A percentile compares a stretch with the other conserved stretches of the same genome.
phyloP scores from a whole-genome alignment of 2,888 invertebrate genomes.

The Branchinecta sandiegonensis region DNA sequence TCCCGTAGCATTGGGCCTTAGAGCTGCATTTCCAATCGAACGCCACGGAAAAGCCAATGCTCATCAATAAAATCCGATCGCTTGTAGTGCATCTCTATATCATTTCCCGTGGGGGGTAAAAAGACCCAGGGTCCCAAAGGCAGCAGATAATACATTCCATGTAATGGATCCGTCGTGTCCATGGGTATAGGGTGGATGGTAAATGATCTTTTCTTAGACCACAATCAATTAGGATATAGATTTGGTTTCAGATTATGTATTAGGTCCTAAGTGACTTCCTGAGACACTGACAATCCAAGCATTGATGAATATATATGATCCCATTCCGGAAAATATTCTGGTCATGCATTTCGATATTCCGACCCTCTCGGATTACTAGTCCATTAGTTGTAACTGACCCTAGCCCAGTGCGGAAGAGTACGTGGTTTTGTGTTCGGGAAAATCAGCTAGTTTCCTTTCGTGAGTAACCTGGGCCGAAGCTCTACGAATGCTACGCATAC shows the following conservation, averaged over 20 bases:
- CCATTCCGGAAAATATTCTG: background rate
- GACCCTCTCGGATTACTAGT: too few species aligned
- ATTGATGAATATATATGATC: conserved; percentile 2
- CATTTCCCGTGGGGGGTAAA: conserved; percentile 8
- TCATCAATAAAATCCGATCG: conserved; percentile 14
- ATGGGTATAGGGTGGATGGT: background rate
- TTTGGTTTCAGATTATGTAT: conserved; percentile 8
- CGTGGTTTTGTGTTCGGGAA: too few species aligned
- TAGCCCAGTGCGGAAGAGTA: too few species aligned
- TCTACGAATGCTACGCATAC: too few species aligned
- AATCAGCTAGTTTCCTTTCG: too few species aligned
- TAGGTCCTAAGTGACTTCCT: conserved; percentile 7
- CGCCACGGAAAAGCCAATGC: background rate
- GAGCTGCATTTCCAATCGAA: background rate
- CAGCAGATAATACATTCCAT: background rate
- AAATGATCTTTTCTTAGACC: conserved; percentile 15
- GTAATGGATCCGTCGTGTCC: conserved; percentile 13
- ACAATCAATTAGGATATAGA: conserved; percentile 15
- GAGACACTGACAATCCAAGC: background rate
- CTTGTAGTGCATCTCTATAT: background rate
- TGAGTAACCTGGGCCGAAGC: too few species aligned
- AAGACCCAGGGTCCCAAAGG: conserved; percentile 4
- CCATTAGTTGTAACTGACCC: too few species aligned
- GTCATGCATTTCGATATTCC: too few species aligned
- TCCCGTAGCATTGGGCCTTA: too few species aligned